Conservation (phyloP, 2,888 invertebrate species). For the Leptinotarsa juncta region DNA sequence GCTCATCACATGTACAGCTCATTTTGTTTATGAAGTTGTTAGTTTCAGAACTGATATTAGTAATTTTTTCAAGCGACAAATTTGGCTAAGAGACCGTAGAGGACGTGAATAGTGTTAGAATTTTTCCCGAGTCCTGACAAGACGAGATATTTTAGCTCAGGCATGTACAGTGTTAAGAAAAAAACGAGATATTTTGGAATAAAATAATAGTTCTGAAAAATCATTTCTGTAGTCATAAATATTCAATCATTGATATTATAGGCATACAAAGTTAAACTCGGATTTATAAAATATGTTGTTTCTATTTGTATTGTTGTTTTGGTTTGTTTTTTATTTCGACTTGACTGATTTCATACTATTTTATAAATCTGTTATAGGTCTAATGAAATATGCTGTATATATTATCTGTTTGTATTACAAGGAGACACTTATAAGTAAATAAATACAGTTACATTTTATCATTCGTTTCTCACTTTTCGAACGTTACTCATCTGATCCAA, state of each 20-base stretch:
- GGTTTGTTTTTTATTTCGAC: constrained; percentile 44
- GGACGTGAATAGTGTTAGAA: not conserved
- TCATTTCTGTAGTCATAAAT: constrained; percentile 29
- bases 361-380: constrained; percentile 51
- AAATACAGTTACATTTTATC: constrained; percentile 44
- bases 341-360: constrained; percentile 54
- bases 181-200: not conserved
- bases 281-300: constrained; percentile 52
- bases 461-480: constrained; percentile 41
- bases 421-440: constrained; percentile 45
- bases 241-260: constrained; percentile 36
- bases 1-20: constrained; percentile 62
- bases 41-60: constrained; percentile 28
- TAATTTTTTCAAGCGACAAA: not conserved
- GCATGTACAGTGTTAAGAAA: not conserved
- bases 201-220: constrained; percentile 22
- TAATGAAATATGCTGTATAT: constrained; percentile 51
- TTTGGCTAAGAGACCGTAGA: no score
- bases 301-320: constrained; percentile 41
- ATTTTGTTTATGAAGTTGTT: constrained; percentile 39
- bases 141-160: not conserved
- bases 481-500: constrained; percentile 54
- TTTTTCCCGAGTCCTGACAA: constrained; percentile 2
- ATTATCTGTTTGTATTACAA: constrained; percentile 54
- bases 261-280: constrained; percentile 41